These are phyloP conservation scores for Eurois occulta DNA, from an alignment of 2,888 invertebrate genomes.

Conservation along the genomic window DNA sequence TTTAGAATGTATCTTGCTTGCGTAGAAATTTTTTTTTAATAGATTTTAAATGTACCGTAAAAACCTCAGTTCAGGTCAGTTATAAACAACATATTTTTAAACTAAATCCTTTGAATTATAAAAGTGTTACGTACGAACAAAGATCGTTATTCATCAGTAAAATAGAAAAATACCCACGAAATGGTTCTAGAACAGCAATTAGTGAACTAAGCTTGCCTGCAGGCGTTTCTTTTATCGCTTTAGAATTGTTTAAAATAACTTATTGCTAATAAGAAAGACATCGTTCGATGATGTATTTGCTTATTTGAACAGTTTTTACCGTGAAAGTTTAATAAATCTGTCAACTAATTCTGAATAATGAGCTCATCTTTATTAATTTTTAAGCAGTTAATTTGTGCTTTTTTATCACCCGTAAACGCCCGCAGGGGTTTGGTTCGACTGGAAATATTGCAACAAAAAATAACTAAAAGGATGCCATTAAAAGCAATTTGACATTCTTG, in stretches of 20 bases:
- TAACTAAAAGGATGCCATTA: not conserved
- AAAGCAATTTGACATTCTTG: conserved; percentile 2
- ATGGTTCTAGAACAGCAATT: conserved; percentile 44
- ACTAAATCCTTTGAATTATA: conserved; percentile 36
- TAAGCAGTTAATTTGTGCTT: conserved; percentile 38
- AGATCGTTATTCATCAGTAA: conserved; percentile 37
- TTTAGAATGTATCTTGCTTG: not conserved
- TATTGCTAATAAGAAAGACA: conserved; percentile 57
- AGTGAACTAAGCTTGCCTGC: conserved; percentile 30
- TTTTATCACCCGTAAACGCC: conserved; percentile 29
- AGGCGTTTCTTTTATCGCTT: conserved; percentile 43
- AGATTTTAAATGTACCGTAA: conserved; percentile 8
- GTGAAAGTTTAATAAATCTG: conserved; percentile 59
- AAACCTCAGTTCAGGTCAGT: not conserved
- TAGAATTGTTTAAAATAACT: conserved; percentile 51
- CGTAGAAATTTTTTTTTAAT: conserved; percentile 14
- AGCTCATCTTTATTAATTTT: conserved; percentile 60
- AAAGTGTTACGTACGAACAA: conserved; percentile 39
- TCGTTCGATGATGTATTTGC: conserved; percentile 51
- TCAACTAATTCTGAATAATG: conserved; percentile 62
- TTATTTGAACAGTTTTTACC: conserved; percentile 36
- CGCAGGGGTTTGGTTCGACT: not conserved
- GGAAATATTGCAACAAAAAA: conserved; percentile 15
- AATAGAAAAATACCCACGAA: conserved; percentile 38
- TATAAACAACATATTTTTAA: conserved; percentile 20